Evolutionary conservation across 2,888 invertebrate genomes (phyloP), one percentile per base, ranked within the genome.

Genomic region (Resseliella maxima): DNA sequence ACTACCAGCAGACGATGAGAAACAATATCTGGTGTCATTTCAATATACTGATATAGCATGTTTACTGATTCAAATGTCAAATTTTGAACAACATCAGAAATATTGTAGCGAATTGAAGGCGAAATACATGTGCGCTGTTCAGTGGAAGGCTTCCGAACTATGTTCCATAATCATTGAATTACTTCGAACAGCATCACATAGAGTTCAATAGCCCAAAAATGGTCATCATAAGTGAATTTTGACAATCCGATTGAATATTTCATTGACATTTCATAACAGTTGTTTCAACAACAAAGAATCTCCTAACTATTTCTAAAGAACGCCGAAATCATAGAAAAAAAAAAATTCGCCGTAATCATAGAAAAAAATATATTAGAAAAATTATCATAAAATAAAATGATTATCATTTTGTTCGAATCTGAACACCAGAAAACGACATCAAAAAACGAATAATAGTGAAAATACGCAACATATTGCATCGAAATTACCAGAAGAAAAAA

Each of bases 61-160:
- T 72, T 72, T 72, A 72, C 31, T 72, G 72, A 59, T 1, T 72
- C 59, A 35, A 72, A 1, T 72, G 72, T 72, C 72, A n/a, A 72
- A 59, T 3, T 31, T 2, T 72, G 31, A 72, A n/a, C n/a, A 72
- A 72, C 72, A 31, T 72, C 72, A 72, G 15, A 41, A 72, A 72
- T 31, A n/a, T 35, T 12, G 15, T 0, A 31, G 72, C 72, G 31
- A 72, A 72, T 72, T 72, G 35, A 31, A 8, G 72, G 72, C 72
- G 72, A 72, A 72, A 2, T 1, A 59, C 59, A 31, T 2, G 10
- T 31, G n/a, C 72, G 72, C 72, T 10, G 31, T n/a, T n/a, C 72
- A 35, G 18, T 15, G 72, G 12, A 72, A 72, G 31, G 72, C 72
- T 72, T n/a, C 72, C 12, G 18, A 24, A 59, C n/a, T 18, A 59